Evolutionary conservation across 2,797 vertebrate species (phyloP), one percentile per base, ranked within the genome.

Genomic region (Molossus alvarezi): DNA sequence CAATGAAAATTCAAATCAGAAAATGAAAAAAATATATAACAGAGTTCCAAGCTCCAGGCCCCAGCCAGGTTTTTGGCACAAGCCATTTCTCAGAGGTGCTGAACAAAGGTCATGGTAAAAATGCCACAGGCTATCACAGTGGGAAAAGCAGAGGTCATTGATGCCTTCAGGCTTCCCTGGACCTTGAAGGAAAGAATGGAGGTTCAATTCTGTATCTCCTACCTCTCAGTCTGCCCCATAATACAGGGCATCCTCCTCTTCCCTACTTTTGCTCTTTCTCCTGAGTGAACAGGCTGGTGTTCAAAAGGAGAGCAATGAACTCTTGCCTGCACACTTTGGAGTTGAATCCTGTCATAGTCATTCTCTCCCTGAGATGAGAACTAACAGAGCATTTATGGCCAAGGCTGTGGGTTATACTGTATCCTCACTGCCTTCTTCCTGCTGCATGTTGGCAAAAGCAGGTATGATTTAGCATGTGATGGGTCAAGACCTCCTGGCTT

Each of bases 1-100:
- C n/a, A 86, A 64, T 58, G 37, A 77, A 90, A 90, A 76, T 85
- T 73, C 33, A 25, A 51, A 86, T 77, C 37, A 83, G 45, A 77
- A 75, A 60, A 45, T n/a, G 13, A 69, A 41, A 76, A 71, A 45
- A 45, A 3, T 65, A 58, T 45, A 33, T 27, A 86, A 92, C 15
- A 64, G 48, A 75, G n/a, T 64, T 25, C 15, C 1, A 60, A 53
- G 65, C 11, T 77, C 25, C 21, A 90, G 41, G 13, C 12, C n/a
- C 23, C n/a, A 37, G 13, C 3, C 62, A 51, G 21, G 5, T 67
- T 69, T 92, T 69, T 69, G 58, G 51, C 14, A 83, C 4, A 86
- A 92, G 84, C 33, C 53, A 45, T 87, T n/a, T 53, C 53, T 84
- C 48, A 53, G 45, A 75, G 25, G 9, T 13, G 0, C n/a, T 67